phyloP scores from a whole-genome alignment of 92 coral and sea anemone genomes.

The Bergia puertoricense region DNA sequence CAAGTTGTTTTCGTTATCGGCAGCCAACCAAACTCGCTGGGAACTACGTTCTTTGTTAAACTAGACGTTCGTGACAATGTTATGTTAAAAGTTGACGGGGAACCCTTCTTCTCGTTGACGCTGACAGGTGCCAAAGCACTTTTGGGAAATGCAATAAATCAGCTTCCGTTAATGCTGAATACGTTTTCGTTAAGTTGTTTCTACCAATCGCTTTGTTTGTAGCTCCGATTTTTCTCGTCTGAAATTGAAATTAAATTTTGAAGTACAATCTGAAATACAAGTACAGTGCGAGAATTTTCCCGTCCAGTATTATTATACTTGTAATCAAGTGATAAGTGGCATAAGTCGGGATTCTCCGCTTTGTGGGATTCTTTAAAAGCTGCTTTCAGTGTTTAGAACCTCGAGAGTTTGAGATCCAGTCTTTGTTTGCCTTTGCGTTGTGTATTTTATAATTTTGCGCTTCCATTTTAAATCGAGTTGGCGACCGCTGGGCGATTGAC shows the following conservation, averaged over 20 bases:
- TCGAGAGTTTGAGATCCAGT: neutral
- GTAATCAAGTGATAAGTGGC: neutral
- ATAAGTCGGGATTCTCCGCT: neutral
- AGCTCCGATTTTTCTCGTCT: neutral
- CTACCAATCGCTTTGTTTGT: neutral
- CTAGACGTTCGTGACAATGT: neutral
- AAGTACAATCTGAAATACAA: too few relatives aligned
- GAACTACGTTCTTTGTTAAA: neutral
- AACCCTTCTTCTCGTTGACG: neutral
- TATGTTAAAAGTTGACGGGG: neutral
- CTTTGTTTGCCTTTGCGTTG: neutral
- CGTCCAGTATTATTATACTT: neutral
- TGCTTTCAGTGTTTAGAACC: neutral
- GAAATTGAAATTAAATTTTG: neutral
- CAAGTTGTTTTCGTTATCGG: neutral
- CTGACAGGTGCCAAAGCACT: neutral
- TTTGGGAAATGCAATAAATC: neutral
- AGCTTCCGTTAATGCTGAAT: neutral
- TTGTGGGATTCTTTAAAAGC: neutral
- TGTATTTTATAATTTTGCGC: neutral
- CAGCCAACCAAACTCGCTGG: neutral
- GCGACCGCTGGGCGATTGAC: neutral
- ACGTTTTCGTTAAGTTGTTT: neutral
- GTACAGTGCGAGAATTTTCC: neutral
- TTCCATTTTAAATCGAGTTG: conserved; percentile 10